Evolutionary conservation across 2,113 vertebrate species (phyloP).

Genomic region (Ammodytes dubius): DNA sequence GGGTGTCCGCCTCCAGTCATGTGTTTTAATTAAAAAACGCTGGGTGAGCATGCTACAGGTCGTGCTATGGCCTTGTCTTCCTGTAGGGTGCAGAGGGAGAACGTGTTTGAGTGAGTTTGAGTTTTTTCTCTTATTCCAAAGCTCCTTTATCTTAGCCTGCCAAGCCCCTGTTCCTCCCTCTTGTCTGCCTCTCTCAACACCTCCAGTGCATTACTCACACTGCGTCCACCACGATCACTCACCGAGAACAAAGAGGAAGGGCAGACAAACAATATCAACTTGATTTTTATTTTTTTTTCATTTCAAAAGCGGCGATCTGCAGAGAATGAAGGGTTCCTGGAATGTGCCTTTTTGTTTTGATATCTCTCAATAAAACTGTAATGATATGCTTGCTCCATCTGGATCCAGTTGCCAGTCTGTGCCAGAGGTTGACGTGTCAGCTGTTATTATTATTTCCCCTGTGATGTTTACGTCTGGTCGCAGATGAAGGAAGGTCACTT

Average conservation of each 20-base stretch:
- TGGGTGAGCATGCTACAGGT: slow-evolving; percentile 27
- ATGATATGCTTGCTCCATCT: slow-evolving; percentile 82
- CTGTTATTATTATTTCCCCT: slow-evolving; percentile 79
- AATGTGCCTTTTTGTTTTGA: slow-evolving; percentile 79
- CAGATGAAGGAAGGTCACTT: slow-evolving; percentile 73
- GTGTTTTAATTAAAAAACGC: slow-evolving; percentile 73
- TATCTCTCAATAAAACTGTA: slow-evolving; percentile 83
- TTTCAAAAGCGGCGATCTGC: slow-evolving; percentile 47
- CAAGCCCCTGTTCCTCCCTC: background rate
- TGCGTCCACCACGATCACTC: slow-evolving; percentile 18
- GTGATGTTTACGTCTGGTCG: slow-evolving; percentile 77
- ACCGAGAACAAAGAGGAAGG: slow-evolving; percentile 55
- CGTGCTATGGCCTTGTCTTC: slow-evolving; percentile 6
- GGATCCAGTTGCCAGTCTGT: slow-evolving; percentile 81
- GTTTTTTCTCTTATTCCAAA: slow-evolving; percentile 9
- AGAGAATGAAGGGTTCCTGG: slow-evolving; percentile 52
- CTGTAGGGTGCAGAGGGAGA: slow-evolving; percentile 27
- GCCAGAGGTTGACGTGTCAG: slow-evolving; percentile 77
- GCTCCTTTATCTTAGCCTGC: slow-evolving; percentile 3
- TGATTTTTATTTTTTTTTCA: slow-evolving; percentile 53
- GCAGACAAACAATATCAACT: slow-evolving; percentile 63
- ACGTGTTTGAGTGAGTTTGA: slow-evolving; percentile 21
- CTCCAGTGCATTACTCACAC: slow-evolving; percentile 24
- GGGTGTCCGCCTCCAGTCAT: slow-evolving; percentile 53
- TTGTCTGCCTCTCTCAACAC: slow-evolving; percentile 32